Conservation (phyloP, 2,797 vertebrate genomes). For the Lepus townsendii region DNA sequence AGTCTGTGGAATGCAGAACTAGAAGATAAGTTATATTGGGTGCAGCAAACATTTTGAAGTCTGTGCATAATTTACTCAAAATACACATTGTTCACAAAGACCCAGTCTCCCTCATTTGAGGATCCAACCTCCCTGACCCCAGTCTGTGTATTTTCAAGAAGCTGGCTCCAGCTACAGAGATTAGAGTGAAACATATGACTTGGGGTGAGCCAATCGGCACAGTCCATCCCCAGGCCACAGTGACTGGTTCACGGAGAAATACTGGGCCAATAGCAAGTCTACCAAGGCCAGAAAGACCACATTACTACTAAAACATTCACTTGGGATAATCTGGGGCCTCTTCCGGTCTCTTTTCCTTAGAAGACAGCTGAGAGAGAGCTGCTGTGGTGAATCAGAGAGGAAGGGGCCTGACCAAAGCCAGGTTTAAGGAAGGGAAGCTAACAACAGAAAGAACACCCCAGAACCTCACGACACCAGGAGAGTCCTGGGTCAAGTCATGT, state of each 20-base stretch:
- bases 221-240: not conserved
- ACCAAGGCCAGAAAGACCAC: not conserved
- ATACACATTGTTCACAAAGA: no score
- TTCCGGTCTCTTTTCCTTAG: not conserved
- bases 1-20: no score
- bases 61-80: no score
- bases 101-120: not conserved
- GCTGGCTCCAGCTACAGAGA: not conserved
- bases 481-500: not conserved
- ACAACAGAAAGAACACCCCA: not conserved
- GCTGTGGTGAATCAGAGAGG: not conserved
- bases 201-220: not conserved
- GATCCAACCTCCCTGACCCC: fast-evolving
- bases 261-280: not conserved
- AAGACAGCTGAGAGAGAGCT: not conserved
- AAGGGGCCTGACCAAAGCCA: not conserved
- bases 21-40: no score
- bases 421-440: not conserved
- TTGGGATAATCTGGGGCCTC: not conserved
- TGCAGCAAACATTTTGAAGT: no score
- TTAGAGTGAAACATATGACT: not conserved
- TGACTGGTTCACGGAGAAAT: not conserved
- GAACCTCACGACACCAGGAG: not conserved
- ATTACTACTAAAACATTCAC: not conserved
- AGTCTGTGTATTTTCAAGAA: not conserved